phyloP scores from a whole-genome alignment of 2,113 vertebrate species.

The Struthidea cinerea region DNA sequence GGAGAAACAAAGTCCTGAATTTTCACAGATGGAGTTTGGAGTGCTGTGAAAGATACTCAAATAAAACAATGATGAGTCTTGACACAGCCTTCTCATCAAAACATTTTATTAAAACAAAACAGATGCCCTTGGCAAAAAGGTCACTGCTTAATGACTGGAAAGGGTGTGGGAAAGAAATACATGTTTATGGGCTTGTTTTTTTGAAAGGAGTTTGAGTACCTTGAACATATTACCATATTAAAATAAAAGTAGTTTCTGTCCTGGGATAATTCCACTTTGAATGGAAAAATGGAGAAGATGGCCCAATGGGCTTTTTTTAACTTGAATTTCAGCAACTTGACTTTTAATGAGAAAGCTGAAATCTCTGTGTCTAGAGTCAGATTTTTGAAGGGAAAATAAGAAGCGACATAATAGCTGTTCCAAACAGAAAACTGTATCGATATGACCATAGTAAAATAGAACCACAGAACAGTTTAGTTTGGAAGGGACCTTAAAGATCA shows the following conservation, averaged over 20 bases:
- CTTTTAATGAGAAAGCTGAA: not conserved
- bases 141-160: not conserved
- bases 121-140: not conserved
- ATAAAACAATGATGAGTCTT: not conserved
- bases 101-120: not conserved
- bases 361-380: not conserved
- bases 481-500: not conserved
- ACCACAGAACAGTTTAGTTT: not conserved
- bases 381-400: not conserved
- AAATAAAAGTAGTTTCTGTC: not conserved
- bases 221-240: not conserved
- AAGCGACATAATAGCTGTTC: not conserved
- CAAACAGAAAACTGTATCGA: not conserved
- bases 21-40: not conserved
- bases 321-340: not conserved
- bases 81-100: not conserved
- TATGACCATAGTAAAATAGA: not conserved
- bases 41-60: not conserved
- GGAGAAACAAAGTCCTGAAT: not conserved
- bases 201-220: not conserved
- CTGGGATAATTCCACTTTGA: not conserved
- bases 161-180: slow-evolving; percentile 12
- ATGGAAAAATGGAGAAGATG: not conserved
- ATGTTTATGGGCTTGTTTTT: not conserved
- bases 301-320: not conserved